Conservation (phyloP, 2,113 vertebrate species). For the Notiomystis cincta region DNA sequence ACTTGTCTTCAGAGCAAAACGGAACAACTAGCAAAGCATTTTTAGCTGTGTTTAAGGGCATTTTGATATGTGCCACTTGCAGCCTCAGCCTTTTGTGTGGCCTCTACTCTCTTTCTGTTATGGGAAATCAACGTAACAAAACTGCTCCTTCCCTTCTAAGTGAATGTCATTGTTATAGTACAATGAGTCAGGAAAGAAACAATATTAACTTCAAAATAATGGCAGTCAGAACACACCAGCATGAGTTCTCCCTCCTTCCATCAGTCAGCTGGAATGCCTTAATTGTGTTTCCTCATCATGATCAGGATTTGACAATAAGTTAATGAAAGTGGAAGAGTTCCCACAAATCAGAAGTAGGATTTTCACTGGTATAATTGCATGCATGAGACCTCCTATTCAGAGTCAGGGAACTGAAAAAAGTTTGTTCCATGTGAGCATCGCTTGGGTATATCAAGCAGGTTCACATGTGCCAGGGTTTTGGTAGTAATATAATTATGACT, state of each 20-base stretch:
- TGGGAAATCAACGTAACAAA: background rate
- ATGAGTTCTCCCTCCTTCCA: background rate
- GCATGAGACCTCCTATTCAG: background rate
- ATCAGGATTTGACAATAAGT: slow-evolving; percentile 13
- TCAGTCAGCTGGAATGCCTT: background rate
- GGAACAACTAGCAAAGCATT: background rate
- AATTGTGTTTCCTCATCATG: background rate
- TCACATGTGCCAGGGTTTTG: background rate
- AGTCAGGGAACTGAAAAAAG: background rate
- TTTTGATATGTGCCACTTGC: background rate
- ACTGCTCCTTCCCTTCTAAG: slow-evolving; percentile 10
- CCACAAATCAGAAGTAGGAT: slow-evolving; percentile 8
- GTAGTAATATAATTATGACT: background rate
- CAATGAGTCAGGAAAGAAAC: slow-evolving; percentile 42
- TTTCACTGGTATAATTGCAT: background rate
- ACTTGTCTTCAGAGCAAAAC: background rate
- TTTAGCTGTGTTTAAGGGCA: background rate
- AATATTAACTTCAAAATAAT: slow-evolving; percentile 30
- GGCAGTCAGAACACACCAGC: background rate
- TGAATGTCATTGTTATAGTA: slow-evolving; percentile 25
- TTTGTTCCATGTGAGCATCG: background rate
- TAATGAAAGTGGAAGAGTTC: slow-evolving; percentile 36
- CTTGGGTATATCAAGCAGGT: background rate
- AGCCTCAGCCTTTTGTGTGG: background rate
- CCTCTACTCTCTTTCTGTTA: background rate